A percentile compares a stretch with the other conserved stretches of the same genome.
These are phyloP conservation scores for Coptodon rendalli DNA, from an alignment of 2,113 vertebrate genomes.

Conservation along the genomic window DNA sequence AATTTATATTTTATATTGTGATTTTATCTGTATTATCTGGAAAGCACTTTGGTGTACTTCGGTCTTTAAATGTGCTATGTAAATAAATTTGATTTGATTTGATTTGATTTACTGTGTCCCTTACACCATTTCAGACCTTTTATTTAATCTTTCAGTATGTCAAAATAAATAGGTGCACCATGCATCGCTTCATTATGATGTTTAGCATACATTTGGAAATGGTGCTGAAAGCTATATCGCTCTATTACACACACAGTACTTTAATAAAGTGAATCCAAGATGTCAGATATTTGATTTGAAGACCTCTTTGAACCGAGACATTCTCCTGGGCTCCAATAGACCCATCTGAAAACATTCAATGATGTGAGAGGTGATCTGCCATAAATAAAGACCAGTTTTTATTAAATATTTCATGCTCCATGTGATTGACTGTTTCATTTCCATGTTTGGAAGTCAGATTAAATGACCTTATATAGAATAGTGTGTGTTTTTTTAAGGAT, in stretches of 20 bases:
- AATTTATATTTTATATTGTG: too few relatives aligned
- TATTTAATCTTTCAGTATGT: background rate
- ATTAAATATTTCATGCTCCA: slow-evolving; percentile 13
- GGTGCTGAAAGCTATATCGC: background rate
- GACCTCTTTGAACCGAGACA: slow-evolving; percentile 11
- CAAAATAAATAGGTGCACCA: background rate
- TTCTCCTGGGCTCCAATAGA: slow-evolving; percentile 3
- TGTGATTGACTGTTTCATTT: slow-evolving; percentile 12
- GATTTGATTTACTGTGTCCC: background rate
- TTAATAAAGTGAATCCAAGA: slow-evolving; percentile 38
- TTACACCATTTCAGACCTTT: background rate
- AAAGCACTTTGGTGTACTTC: too few relatives aligned
- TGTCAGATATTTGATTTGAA: slow-evolving; percentile 31
- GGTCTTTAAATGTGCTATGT: too few relatives aligned
- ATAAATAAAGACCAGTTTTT: slow-evolving; percentile 19
- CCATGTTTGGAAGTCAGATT: background rate
- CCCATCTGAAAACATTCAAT: slow-evolving; percentile 19
- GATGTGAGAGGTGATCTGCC: background rate
- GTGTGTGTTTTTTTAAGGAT: slow-evolving; percentile 13
- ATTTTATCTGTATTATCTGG: too few relatives aligned
- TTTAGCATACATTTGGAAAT: background rate
- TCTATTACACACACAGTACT: background rate
- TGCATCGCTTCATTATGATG: background rate
- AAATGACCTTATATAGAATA: slow-evolving; percentile 11
- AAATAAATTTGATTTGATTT: too few relatives aligned